Percentiles rank a stretch among this genome's conserved stretches.
Evolutionary conservation across 92 coral and sea anemone genomes (phyloP).

Genomic region (Phymanthus crucifer): DNA sequence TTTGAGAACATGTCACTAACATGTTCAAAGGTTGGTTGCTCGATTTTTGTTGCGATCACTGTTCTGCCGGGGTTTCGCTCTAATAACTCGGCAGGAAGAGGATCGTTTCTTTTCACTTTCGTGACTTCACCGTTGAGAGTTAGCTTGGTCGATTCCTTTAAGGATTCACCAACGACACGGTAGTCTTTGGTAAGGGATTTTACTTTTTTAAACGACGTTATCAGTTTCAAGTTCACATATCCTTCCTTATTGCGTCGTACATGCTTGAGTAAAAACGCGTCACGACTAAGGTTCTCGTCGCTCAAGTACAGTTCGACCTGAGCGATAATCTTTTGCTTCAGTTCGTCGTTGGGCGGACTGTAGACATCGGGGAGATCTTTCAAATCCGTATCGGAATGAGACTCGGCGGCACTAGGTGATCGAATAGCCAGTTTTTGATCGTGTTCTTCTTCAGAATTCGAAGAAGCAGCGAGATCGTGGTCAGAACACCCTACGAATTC

Average conservation of each 20-base stretch:
- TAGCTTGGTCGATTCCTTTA: conserved; percentile 70
- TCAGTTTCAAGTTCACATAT: conserved; percentile 88
- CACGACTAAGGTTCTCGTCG: conserved; percentile 87
- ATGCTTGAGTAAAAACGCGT: conserved; percentile 95
- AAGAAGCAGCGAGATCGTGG: conserved; percentile 81
- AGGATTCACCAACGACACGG: conserved; percentile 88
- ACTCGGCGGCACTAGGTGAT: conserved; percentile 69
- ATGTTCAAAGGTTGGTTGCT: conserved; percentile 76
- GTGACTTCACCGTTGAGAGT: conserved; percentile 83
- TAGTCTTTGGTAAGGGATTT: conserved; percentile 92
- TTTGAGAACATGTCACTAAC: conserved; percentile 93
- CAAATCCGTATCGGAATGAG: conserved; percentile 90
- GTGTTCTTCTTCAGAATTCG: conserved; percentile 84
- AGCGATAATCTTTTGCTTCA: conserved; percentile 68
- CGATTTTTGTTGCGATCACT: conserved; percentile 78
- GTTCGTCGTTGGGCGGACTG: conserved; percentile 89
- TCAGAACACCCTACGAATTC: conserved; percentile 79
- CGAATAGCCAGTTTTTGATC: conserved; percentile 53
- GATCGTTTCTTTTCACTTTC: conserved; percentile 73
- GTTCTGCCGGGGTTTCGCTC: conserved; percentile 98
- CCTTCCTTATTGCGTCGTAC: conserved; percentile 99
- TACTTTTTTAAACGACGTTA: conserved; percentile 97
- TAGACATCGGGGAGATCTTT: conserved; percentile 70
- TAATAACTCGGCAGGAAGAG: conserved; percentile 77
- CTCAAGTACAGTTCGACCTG: conserved; percentile 98